Base-by-base conservation (phyloP, 1,140 invertebrate species). In the Lanistes nyassanus region DNA sequence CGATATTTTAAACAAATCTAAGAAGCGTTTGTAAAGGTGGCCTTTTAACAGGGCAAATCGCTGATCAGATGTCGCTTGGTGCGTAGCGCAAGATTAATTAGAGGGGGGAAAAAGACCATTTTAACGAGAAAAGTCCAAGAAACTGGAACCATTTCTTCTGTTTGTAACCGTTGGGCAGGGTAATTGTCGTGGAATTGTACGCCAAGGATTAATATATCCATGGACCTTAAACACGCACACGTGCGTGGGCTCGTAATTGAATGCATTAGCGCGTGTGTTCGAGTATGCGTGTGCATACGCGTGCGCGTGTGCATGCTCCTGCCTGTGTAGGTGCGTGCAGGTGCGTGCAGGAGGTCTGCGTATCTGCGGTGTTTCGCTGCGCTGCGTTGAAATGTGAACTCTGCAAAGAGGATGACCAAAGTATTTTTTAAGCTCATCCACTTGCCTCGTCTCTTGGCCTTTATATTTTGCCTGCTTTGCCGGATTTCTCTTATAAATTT, bases 361-460 rank as follows among this genome's bases (percentile, higher is more conserved):
- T 36, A 39, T 66, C 11, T 66, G 36, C 47, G 36, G 31, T 39
- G 62, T 66, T 0, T 66, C 19, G 23, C 19, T 66, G 1, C 47
- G 37, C 21, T 9, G 36, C 0, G 64, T 39, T 5, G 2, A 39
- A 16, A 21, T 19, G 66, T 36, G 66, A 6, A 47, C 26, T 39
- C 3, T n/a, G 29, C 39, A 6, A 47, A 65, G 62, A 31, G 62
- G 23, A 23, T 16, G 13, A 31, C 31, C 11, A 23, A 31, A 34
- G 96, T 98, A 88, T 16, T 29, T 23, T 7, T 26, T 6, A 29
- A 7, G n/a, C 58, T 7, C 58, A 7, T 29, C 6, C 58, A 26
- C 7, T 60, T n/a, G 9, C 7, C 31, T n/a, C n/a, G 23, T 60
- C n/a, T 60, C 58, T 60, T 6, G 9, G 9, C 6, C 9, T 60